phyloP scores from a whole-genome alignment of 2,113 vertebrate genomes.

The Phoenicopterus ruber region DNA sequence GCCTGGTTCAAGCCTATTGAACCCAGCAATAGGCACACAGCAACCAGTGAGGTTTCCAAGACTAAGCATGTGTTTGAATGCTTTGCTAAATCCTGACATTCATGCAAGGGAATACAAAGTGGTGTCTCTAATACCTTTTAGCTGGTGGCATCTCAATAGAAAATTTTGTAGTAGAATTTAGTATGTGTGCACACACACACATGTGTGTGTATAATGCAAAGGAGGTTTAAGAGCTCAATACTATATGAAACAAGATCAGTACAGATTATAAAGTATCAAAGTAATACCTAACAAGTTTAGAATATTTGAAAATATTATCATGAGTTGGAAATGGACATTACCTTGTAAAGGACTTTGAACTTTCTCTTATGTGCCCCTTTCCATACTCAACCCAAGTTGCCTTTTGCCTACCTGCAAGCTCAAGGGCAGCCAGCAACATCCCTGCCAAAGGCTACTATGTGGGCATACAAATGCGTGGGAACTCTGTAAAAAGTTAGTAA shows the following conservation, averaged over 20 bases:
- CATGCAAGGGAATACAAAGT: neutral
- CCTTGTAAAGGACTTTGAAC: neutral
- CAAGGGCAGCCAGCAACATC: neutral
- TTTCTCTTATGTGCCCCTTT: neutral
- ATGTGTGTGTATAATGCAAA: neutral
- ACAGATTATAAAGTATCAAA: neutral
- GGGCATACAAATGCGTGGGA: neutral
- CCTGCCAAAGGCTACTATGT: neutral
- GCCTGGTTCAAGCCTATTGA: neutral
- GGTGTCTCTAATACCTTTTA: neutral
- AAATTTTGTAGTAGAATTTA: neutral
- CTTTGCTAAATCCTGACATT: neutral
- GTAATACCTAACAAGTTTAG: neutral
- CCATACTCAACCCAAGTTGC: neutral
- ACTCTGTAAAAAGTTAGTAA: neutral
- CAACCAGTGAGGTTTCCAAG: neutral
- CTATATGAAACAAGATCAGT: neutral
- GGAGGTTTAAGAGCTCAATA: neutral
- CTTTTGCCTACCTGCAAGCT: neutral
- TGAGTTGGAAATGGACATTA: neutral
- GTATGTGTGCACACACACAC: fast-evolving
- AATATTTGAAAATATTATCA: neutral
- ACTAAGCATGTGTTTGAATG: neutral
- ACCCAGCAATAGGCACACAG: neutral
- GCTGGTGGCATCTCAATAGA: neutral